Conservation (phyloP, 2,888 invertebrate species). For the Drosophila flavopinicola region DNA sequence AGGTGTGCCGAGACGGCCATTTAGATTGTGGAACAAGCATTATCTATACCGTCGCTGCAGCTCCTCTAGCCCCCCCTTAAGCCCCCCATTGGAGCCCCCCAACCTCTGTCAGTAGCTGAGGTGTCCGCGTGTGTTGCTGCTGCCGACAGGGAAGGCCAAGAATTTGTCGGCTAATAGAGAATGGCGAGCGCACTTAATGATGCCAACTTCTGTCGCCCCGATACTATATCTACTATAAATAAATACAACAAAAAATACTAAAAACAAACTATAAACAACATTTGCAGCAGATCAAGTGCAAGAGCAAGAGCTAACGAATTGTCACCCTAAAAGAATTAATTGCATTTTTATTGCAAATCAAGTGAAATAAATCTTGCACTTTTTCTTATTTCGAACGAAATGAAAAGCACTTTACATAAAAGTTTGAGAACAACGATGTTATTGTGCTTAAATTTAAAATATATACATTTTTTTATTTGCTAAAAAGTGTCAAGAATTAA, state of each 20-base stretch:
- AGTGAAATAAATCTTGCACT: no score
- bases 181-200: constrained; percentile 79
- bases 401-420: no score
- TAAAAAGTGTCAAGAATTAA: no score
- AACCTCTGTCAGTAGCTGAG: constrained; percentile 17
- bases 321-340: neutral
- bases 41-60: constrained; percentile 54
- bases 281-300: no score
- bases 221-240: constrained; percentile 39
- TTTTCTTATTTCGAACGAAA: no score
- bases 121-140: constrained; percentile 57
- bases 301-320: constrained; percentile 5
- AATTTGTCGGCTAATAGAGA: constrained; percentile 80
- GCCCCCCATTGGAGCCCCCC: neutral
- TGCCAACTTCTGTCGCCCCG: constrained; percentile 71
- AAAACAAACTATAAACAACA: constrained; percentile 9
- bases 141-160: constrained; percentile 79
- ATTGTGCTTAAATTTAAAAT: no score
- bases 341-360: no score
- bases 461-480: no score
- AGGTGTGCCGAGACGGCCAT: constrained; percentile 78
- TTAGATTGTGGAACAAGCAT: constrained; percentile 79
- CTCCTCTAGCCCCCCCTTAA: neutral
- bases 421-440: no score
- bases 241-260: constrained; percentile 19